Conservation (phyloP, 2,888 invertebrate genomes). For the Scaptomyza caliginosa region DNA sequence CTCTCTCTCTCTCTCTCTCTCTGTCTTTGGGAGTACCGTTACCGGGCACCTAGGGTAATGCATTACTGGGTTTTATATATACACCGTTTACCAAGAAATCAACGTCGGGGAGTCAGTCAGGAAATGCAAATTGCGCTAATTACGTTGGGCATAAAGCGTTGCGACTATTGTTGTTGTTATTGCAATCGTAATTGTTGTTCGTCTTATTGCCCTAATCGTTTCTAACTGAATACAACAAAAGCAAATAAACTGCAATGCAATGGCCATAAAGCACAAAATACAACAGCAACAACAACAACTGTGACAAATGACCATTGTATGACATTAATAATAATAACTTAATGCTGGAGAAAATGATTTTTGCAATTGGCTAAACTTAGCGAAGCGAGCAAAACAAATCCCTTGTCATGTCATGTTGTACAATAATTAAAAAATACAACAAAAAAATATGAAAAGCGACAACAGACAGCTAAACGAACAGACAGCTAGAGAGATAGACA, state of each 20-base stretch:
- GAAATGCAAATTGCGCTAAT: conserved; percentile 79
- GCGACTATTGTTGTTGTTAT: conserved; percentile 35
- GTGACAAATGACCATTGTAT: conserved; percentile 76
- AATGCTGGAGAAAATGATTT: conserved; percentile 65
- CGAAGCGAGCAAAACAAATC: conserved; percentile 62
- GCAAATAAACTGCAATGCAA: conserved; percentile 64
- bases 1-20: conserved; percentile 5
- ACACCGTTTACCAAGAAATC: conserved; percentile 60
- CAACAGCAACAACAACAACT: conserved; percentile 42
- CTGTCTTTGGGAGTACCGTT: conserved; percentile 1
- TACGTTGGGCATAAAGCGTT: conserved; percentile 66
- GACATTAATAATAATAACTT: conserved; percentile 77
- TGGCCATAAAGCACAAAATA: conserved; percentile 62
- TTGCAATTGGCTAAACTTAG: conserved; percentile 64
- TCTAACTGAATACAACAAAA: conserved; percentile 64
- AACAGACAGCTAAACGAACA: conserved; percentile 14
- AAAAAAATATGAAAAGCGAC: conserved; percentile 58
- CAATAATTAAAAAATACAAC: conserved; percentile 64
- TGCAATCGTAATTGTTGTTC: conserved; percentile 20
- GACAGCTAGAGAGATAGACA: conserved; percentile 1
- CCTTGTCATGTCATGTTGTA: conserved; percentile 75
- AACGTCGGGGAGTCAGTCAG: conserved; percentile 66
- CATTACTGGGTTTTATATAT: conserved; percentile 14
- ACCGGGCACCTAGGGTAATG: conserved; percentile 10
- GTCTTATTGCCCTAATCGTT: conserved; percentile 70